phyloP scores from a whole-genome alignment of 2,888 invertebrate genomes.

The Brassicogethes aeneus region DNA sequence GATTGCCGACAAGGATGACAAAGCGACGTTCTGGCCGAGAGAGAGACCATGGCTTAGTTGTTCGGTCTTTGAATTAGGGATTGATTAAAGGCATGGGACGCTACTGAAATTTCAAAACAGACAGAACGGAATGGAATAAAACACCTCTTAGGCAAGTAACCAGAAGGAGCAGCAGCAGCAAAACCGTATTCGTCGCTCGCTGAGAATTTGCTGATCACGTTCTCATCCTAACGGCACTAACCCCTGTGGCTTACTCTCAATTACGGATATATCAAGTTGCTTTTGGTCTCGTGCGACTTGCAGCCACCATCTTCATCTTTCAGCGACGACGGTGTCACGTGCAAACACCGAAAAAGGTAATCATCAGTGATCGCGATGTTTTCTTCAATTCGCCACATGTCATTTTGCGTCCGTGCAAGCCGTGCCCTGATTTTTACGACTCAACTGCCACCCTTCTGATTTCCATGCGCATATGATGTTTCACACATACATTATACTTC shows the following conservation, averaged over 20 bases:
- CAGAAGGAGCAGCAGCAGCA: constrained; percentile 4
- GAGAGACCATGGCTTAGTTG: too few relatives aligned
- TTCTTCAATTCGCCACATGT: not conserved
- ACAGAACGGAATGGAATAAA: constrained; percentile 3
- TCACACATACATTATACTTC: too few relatives aligned
- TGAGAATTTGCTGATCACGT: constrained; percentile 25
- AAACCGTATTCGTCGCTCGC: constrained; percentile 16
- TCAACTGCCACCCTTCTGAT: too few relatives aligned
- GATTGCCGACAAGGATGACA: too few relatives aligned
- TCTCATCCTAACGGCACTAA: constrained; percentile 23
- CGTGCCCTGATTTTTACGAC: too few relatives aligned
- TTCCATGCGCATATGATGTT: too few relatives aligned
- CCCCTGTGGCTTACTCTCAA: constrained; percentile 26
- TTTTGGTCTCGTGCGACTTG: constrained; percentile 18
- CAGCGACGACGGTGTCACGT: not conserved
- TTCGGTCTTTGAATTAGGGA: not conserved
- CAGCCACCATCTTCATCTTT: constrained; percentile 9
- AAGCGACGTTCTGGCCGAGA: too few relatives aligned
- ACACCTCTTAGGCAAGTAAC: not conserved
- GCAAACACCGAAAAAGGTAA: constrained; percentile 3
- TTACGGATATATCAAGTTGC: constrained; percentile 25
- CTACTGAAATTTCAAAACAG: constrained; percentile 8
- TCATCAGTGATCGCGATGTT: not conserved
- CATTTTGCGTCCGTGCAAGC: not conserved
- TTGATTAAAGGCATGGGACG: not conserved